Percentiles rank a stretch among this genome's conserved stretches.
These are phyloP conservation scores for Ophthalmolycus amberensis DNA, from an alignment of 2,113 vertebrate species.

Conservation along the genomic window DNA sequence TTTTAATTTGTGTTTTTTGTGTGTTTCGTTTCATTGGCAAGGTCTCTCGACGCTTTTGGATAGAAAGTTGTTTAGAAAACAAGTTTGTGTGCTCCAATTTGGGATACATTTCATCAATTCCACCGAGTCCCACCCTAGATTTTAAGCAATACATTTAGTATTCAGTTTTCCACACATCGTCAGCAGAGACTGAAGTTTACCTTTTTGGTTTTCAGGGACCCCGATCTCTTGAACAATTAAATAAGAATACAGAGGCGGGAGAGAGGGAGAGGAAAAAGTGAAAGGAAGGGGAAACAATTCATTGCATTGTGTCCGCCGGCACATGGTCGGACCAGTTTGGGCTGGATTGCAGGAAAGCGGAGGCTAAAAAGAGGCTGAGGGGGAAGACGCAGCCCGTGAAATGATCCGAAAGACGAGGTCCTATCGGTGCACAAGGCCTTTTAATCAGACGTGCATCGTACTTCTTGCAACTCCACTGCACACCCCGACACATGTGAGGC, in stretches of 20 bases:
- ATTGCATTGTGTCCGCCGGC: constrained; percentile 62
- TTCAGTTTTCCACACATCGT: constrained; percentile 19
- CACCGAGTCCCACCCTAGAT: not conserved
- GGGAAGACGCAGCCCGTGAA: constrained; percentile 32
- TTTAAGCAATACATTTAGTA: not conserved
- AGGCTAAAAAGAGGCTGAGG: constrained; percentile 41
- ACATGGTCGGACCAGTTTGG: constrained; percentile 58
- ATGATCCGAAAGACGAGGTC: constrained; percentile 24
- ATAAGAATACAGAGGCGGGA: constrained; percentile 50
- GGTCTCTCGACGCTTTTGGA: not conserved
- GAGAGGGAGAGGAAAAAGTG: constrained; percentile 8
- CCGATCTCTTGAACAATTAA: constrained; percentile 65
- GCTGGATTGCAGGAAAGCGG: constrained; percentile 52
- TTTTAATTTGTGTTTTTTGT: not conserved
- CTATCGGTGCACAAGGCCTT: not conserved
- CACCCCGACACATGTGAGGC: constrained; percentile 13
- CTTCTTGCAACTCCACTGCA: not conserved
- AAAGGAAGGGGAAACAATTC: constrained; percentile 63
- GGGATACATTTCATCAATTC: not conserved
- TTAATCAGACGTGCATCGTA: constrained; percentile 15
- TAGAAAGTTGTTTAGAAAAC: not conserved
- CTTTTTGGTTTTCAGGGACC: constrained; percentile 15
- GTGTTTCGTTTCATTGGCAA: not conserved
- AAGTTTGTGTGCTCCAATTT: not conserved
- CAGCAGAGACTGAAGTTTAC: constrained; percentile 30